Percentiles rank a stretch among this genome's conserved stretches.
phyloP scores from a whole-genome alignment of 2,797 vertebrate genomes.

The Apogon hyalosoma region DNA sequence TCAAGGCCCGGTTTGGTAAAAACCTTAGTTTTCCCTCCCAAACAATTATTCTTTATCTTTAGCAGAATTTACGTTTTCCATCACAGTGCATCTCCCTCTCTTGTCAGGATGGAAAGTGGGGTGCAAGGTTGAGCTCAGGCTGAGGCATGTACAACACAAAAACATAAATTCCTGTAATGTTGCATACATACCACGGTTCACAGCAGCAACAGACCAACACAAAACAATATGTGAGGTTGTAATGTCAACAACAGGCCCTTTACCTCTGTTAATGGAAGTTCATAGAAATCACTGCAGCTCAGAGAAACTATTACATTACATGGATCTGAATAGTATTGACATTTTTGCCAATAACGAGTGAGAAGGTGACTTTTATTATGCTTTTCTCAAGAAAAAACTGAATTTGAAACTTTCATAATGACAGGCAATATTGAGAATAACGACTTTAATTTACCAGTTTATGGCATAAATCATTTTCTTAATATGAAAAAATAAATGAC shows the following conservation, averaged over 20 bases:
- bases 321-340: neutral
- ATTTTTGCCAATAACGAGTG: too few relatives aligned
- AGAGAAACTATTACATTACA: neutral
- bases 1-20: neutral
- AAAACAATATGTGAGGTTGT: constrained; percentile 45
- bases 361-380: too few relatives aligned
- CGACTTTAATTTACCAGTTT: too few relatives aligned
- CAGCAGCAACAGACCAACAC: constrained; percentile 41
- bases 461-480: too few relatives aligned
- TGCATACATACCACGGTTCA: constrained; percentile 66
- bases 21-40: neutral
- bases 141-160: constrained; percentile 59
- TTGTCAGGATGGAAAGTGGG: constrained; percentile 33
- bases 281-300: constrained; percentile 1
- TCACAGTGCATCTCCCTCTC: constrained; percentile 3
- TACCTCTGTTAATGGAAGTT: neutral
- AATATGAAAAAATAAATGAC: too few relatives aligned
- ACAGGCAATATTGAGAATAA: too few relatives aligned
- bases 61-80: neutral
- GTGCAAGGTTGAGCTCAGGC: constrained; percentile 52
- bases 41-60: neutral
- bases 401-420: too few relatives aligned
- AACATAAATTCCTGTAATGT: constrained; percentile 71
- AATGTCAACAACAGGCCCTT: constrained; percentile 10
- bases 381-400: too few relatives aligned